Evolutionary conservation across 2,113 vertebrate genomes (phyloP).

Genomic region (Chamaea fasciata): DNA sequence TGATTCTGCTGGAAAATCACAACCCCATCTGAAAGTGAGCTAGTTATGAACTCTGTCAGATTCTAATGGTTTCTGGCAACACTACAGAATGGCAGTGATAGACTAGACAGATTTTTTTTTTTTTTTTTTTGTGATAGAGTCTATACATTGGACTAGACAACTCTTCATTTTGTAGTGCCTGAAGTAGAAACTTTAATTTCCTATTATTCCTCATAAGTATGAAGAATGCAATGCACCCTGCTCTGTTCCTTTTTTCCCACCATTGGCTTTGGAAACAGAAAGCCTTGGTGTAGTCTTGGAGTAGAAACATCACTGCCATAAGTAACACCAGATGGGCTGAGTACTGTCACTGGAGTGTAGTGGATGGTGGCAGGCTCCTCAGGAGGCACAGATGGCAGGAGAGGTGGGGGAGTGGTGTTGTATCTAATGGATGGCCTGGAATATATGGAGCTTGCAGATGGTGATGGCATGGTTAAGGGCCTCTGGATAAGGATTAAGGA

Average conservation of each 20-base stretch:
- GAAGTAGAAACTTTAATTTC: neutral
- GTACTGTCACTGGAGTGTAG: neutral
- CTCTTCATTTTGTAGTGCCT: neutral
- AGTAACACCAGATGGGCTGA: neutral
- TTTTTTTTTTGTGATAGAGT: neutral
- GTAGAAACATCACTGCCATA: no score
- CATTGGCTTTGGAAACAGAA: neutral
- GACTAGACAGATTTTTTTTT: neutral
- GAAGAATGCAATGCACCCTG: neutral
- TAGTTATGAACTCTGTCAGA: neutral
- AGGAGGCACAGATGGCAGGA: no score
- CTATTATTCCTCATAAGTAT: neutral
- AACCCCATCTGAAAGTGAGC: neutral
- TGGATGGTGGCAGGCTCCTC: neutral
- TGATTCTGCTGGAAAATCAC: neutral
- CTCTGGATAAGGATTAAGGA: neutral
- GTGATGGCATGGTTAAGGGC: neutral
- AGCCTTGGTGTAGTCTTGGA: neutral
- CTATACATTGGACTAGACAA: neutral
- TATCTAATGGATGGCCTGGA: neutral
- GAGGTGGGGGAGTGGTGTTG: accelerated
- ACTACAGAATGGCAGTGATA: neutral
- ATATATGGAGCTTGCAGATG: neutral
- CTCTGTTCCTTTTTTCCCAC: neutral
- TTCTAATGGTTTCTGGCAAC: neutral